Base-by-base conservation (phyloP, 2,797 vertebrate species). In the Dallia pectoralis region DNA sequence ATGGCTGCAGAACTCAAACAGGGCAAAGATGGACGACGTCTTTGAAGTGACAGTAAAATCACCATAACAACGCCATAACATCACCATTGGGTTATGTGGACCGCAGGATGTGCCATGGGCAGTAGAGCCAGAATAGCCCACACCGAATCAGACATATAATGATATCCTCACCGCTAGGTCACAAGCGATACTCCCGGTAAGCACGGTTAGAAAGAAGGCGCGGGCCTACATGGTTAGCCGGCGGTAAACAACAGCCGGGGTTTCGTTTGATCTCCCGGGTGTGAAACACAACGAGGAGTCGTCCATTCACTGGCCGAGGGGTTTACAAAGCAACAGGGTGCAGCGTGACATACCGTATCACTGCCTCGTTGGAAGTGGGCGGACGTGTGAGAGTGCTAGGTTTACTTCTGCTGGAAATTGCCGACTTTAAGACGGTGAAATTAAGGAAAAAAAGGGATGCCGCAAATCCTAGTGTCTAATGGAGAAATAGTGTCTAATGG, bases 1-100 rank as follows among this genome's bases (percentile, higher is more conserved):
- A 51, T 2, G 16, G 49, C 71, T 62, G 33, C 49, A 75, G 74
- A 79, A 80, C 82, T 82, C 75, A 75, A 82, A 85, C 72, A 70
- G 78, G 66, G 71, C 70, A 79, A 74, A 65, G 78, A 73, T 64
- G 70, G 44, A 8, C 12, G 44, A 8, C 12, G 74, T 80, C 78
- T 72, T 40, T 59, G 78, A 80, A 29, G 71, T 73, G 72, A 79
- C 78, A 78, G 56, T 29, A 30, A n/a, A 32, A 66, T 33, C 59
- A 77, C 83, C 61, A 70, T 61, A 79, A 69, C 29, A 2, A 27
- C 19, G 47, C 6, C 2, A 16, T 30, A 16, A 36, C 22, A 67
- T 64, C 27, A 25, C 56, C 56, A 2, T 61, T 4, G 61, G 7
- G 61, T 63, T 32, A 14, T 25, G 25, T 19, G 7, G n/a, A 56